These are phyloP conservation scores for Phorcus lineatus DNA, from an alignment of 2,888 invertebrate genomes.

Conservation along the genomic window DNA sequence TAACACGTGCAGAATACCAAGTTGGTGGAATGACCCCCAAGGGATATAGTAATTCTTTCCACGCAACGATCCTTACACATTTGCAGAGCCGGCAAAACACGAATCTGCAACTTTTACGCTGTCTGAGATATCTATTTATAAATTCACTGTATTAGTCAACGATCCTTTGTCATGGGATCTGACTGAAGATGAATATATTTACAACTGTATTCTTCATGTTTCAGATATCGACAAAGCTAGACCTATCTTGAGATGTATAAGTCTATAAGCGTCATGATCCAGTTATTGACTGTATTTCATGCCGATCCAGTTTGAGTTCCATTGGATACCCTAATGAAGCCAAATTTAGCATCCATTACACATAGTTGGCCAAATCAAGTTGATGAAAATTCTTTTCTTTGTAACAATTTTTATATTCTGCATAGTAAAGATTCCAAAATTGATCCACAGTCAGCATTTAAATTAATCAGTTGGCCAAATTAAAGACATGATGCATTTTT, in stretches of 20 bases:
- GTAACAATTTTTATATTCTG: too few relatives aligned
- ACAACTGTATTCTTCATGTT: too few relatives aligned
- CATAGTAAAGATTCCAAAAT: too few relatives aligned
- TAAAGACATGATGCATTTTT: too few relatives aligned
- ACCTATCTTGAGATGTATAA: too few relatives aligned
- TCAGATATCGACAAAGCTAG: too few relatives aligned
- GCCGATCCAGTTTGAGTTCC: background rate
- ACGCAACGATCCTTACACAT: background rate
- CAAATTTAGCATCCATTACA: conserved; percentile 8
- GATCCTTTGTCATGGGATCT: too few relatives aligned
- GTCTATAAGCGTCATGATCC: background rate
- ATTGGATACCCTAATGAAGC: background rate
- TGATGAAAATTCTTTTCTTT: background rate
- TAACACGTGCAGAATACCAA: background rate
- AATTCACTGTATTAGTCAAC: too few relatives aligned
- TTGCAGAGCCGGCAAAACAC: background rate
- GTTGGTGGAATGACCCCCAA: background rate
- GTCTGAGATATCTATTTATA: too few relatives aligned
- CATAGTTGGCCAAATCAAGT: conserved; percentile 2
- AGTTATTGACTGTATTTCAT: conserved; percentile 2
- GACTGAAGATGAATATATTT: too few relatives aligned
- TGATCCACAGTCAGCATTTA: too few relatives aligned
- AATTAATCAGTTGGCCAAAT: too few relatives aligned
- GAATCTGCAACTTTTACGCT: background rate
- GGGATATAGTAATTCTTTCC: background rate